Conservation (phyloP, 2,888 invertebrate species). For the Gari tellinella region DNA sequence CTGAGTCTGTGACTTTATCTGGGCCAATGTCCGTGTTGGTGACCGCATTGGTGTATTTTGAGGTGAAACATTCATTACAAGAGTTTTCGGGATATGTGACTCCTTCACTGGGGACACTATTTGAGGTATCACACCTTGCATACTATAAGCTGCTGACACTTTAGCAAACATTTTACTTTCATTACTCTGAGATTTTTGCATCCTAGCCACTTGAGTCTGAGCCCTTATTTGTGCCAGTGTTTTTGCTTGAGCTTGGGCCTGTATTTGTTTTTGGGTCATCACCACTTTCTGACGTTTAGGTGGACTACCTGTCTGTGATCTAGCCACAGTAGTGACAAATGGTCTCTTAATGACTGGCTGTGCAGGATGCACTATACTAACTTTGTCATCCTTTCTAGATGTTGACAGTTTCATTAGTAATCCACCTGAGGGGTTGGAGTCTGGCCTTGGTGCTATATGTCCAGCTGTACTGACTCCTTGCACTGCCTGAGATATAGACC, state of each 20-base stretch:
- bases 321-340: constrained; percentile 20
- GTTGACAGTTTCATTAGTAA: constrained; percentile 57
- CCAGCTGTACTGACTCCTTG: constrained; percentile 30
- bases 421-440: constrained; percentile 45
- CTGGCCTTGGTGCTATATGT: constrained; percentile 4
- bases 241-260: constrained; percentile 66
- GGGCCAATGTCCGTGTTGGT: constrained; percentile 79
- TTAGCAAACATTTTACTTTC: constrained; percentile 59
- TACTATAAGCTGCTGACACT: constrained; percentile 32
- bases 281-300: constrained; percentile 61
- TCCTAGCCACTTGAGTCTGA: constrained; percentile 73
- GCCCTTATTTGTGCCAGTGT: constrained; percentile 77
- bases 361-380: constrained; percentile 5
- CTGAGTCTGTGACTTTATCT: constrained; percentile 81
- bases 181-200: constrained; percentile 59
- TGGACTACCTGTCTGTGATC: constrained; percentile 43
- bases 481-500: constrained; percentile 72
- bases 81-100: constrained; percentile 38
- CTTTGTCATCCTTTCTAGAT: constrained; percentile 21
- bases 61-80: constrained; percentile 45
- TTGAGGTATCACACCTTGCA: constrained; percentile 38
- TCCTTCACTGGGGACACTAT: constrained; percentile 50
- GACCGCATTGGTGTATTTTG: constrained; percentile 48
- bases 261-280: constrained; percentile 43
- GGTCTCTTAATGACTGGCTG: constrained; percentile 49